Evolutionary conservation across 2,888 invertebrate species (phyloP).

Genomic region (Nineta flava): DNA sequence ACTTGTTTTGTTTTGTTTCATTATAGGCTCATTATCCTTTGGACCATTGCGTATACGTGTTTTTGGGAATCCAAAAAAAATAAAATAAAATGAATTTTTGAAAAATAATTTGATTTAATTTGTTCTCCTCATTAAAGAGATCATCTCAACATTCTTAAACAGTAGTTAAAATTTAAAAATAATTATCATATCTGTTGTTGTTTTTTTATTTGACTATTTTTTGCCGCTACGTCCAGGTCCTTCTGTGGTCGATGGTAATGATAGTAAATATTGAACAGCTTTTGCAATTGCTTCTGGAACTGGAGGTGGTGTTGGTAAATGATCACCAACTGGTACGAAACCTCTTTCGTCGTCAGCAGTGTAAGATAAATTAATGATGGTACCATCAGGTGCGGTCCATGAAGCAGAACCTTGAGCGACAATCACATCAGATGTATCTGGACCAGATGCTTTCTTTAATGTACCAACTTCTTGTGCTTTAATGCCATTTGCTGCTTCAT

Average conservation of each 20-base stretch:
- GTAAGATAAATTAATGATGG: conserved; percentile 50
- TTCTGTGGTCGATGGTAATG: conserved; percentile 35
- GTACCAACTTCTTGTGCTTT: conserved; percentile 66
- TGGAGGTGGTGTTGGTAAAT: conserved; percentile 62
- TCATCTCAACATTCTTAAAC: too few species aligned
- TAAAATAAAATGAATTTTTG: too few species aligned
- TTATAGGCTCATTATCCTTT: too few species aligned
- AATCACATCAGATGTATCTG: conserved; percentile 49
- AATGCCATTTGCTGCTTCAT: conserved; percentile 67
- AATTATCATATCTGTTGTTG: too few species aligned
- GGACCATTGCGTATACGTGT: too few species aligned
- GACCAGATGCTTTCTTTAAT: conserved; percentile 51
- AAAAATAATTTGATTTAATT: too few species aligned
- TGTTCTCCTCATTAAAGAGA: too few species aligned
- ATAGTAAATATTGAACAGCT: conserved; percentile 52
- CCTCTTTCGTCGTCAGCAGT: conserved; percentile 57
- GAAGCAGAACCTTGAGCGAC: conserved; percentile 48
- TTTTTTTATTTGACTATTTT: too few species aligned
- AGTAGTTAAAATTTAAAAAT: too few species aligned
- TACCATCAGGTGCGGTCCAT: conserved; percentile 55
- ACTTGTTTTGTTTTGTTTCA: too few species aligned
- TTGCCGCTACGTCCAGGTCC: not conserved
- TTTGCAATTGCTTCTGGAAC: conserved; percentile 58
- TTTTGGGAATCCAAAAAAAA: too few species aligned
- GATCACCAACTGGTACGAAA: conserved; percentile 41